Percentiles rank a stretch among this genome's conserved stretches.
Conservation (phyloP, 2,113 vertebrate species). For the Aptenodytes patagonicus region DNA sequence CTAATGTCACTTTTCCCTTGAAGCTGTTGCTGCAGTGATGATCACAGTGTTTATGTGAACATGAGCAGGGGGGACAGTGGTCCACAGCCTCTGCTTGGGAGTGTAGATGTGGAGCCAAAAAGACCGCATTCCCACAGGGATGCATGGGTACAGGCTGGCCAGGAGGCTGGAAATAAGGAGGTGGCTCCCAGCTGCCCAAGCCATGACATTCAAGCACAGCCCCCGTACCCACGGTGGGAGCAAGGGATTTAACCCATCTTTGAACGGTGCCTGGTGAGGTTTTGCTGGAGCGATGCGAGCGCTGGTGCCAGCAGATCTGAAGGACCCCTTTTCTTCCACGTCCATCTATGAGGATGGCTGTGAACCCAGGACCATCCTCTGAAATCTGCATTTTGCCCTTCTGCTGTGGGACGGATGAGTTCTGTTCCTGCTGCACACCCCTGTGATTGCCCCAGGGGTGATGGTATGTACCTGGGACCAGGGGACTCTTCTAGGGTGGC, state of each 20-base stretch:
- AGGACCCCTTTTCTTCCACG: background rate
- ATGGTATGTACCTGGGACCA: background rate
- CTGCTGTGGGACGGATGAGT: background rate
- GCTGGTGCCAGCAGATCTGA: background rate
- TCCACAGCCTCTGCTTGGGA: background rate
- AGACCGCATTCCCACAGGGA: accelerated
- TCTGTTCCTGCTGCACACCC: background rate
- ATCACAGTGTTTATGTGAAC: background rate
- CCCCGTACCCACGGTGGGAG: background rate
- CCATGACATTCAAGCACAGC: background rate
- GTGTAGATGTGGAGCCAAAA: background rate
- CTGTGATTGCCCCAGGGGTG: background rate
- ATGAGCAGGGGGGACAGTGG: background rate
- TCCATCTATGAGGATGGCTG: background rate
- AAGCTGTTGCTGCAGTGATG: background rate
- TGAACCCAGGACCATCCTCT: background rate
- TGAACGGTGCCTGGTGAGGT: background rate
- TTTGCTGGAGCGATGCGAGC: background rate
- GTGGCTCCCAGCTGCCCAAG: background rate
- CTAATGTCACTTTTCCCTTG: background rate
- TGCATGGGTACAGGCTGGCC: background rate
- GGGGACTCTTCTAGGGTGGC: background rate
- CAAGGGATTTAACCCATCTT: background rate
- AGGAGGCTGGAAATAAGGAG: background rate
- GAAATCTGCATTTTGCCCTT: background rate